Evolutionary conservation across 2,888 invertebrate species (phyloP).

Genomic region (Philopedon plagiatum): DNA sequence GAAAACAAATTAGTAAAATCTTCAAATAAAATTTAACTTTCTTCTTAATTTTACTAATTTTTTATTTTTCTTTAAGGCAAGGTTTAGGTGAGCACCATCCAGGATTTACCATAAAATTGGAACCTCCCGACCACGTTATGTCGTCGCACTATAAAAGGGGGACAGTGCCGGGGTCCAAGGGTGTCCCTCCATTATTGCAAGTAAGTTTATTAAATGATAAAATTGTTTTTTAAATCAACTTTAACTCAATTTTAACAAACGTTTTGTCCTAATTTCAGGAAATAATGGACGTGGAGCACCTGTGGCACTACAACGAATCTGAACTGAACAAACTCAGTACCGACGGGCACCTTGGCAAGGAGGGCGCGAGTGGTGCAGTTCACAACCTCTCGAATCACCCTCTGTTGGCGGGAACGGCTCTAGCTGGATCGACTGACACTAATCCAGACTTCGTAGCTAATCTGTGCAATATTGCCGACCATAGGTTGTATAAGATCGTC

Average conservation of each 20-base stretch:
- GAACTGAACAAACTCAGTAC: constrained; percentile 78
- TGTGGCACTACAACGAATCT: constrained; percentile 94
- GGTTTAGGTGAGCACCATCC: constrained; percentile 56
- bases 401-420: constrained; percentile 72
- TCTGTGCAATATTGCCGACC: constrained; percentile 94
- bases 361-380: constrained; percentile 66
- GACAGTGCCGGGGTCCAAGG: constrained; percentile 61
- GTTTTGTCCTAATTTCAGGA: constrained; percentile 76
- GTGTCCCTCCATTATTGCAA: constrained; percentile 80
- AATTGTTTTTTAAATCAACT: no score
- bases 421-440: constrained; percentile 71
- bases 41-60: constrained; percentile 59
- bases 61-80: constrained; percentile 32
- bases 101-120: constrained; percentile 70
- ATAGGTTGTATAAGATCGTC: constrained; percentile 95
- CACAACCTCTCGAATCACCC: constrained; percentile 71
- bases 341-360: constrained; percentile 65
- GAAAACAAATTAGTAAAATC: no score
- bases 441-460: constrained; percentile 90
- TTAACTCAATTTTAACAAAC: no score
- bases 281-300: constrained; percentile 96
- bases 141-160: constrained; percentile 57
- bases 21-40: no score
- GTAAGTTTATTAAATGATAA: constrained; percentile 68
- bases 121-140: constrained; percentile 65